These are phyloP conservation scores for Podarcis lilfordi DNA, from an alignment of 2,797 vertebrate genomes.

Conservation along the genomic window DNA sequence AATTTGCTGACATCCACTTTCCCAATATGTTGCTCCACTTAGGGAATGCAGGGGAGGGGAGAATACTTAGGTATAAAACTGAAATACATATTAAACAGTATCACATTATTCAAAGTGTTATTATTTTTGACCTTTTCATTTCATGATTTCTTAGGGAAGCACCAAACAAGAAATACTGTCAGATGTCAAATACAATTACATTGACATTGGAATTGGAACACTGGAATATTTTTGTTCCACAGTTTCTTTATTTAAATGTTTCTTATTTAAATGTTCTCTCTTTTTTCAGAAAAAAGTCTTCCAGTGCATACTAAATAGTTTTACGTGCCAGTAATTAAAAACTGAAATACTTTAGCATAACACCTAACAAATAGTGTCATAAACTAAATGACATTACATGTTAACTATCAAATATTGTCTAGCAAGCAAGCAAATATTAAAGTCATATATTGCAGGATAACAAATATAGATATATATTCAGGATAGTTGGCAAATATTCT, in stretches of 20 bases:
- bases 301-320: background rate
- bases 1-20: background rate
- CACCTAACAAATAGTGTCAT: background rate
- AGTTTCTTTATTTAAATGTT: background rate
- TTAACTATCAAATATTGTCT: background rate
- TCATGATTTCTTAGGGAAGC: background rate
- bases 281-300: background rate
- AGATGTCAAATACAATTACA: background rate
- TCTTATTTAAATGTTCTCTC: background rate
- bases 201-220: background rate
- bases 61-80: background rate
- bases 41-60: background rate
- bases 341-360: background rate
- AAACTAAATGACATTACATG: background rate
- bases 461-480: background rate
- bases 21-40: background rate
- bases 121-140: background rate
- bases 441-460: background rate
- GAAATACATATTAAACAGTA: background rate
- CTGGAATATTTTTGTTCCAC: background rate
- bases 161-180: background rate
- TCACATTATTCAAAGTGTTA: background rate
- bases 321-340: background rate
- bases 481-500: background rate
- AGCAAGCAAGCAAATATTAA: background rate